A percentile compares a stretch with the other conserved stretches of the same genome.
Conservation (phyloP, 2,888 invertebrate genomes). For the Lasioglossum vierecki region DNA sequence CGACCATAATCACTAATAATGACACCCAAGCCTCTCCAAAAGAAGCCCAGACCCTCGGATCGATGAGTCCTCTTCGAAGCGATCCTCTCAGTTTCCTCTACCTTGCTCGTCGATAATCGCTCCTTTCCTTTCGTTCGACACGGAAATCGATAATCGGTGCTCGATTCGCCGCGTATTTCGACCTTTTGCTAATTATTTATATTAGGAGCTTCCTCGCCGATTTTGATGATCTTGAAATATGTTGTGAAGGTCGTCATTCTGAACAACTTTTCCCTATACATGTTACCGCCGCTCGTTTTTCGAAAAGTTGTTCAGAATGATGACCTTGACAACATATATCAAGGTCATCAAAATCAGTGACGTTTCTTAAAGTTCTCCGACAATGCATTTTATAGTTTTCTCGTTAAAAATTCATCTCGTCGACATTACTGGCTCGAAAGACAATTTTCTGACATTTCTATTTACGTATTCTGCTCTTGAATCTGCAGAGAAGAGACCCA, state of each 20-base stretch:
- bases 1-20: neutral
- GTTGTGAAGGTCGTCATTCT: too few species aligned
- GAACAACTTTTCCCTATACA: too few species aligned
- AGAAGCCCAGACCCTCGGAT: neutral
- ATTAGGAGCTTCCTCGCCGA: too few species aligned
- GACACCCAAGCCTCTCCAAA: slow-evolving; percentile 1
- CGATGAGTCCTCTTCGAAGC: slow-evolving; percentile 10
- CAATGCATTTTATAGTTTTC: neutral
- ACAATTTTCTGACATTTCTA: neutral
- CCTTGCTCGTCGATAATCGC: slow-evolving; percentile 1
- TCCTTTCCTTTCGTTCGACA: neutral
- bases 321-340: too few species aligned
- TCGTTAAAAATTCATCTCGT: neutral
- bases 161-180: neutral
- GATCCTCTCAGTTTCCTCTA: neutral
- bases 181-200: neutral
- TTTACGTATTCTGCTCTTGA: neutral
- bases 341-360: too few species aligned
- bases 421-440: too few species aligned
- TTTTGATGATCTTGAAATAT: too few species aligned
- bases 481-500: neutral
- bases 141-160: neutral
- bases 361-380: neutral
- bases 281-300: too few species aligned
- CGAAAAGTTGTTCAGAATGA: too few species aligned